Evolutionary conservation across 2,888 invertebrate genomes (phyloP), one percentile per base, ranked within the genome.

Genomic region (Torymus texanus): DNA sequence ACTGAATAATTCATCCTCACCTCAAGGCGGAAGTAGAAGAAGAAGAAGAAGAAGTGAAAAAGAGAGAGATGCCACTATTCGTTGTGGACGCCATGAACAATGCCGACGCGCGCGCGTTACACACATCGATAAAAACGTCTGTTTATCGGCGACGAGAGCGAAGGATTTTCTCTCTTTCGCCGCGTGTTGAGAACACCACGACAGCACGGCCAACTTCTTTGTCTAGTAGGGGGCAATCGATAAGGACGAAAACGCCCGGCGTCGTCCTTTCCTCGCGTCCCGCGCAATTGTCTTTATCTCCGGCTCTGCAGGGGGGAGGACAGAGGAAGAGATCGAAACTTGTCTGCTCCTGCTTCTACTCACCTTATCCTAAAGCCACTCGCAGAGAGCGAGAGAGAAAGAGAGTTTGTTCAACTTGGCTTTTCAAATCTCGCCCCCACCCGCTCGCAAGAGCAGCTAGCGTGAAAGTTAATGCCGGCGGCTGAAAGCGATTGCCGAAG

Each of bases 351-450:
- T 24, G 66, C 78, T 86, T 84, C 85, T 83, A 83, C 85, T 85
- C 84, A 83, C 88, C 87, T 87, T 88, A 88, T 88, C 88, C 86
- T 85, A 85, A 84, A 84, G 84, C 84, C 87, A 88, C 87, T 88
- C 87, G 82, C 84, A 41, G 8, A 41, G 41, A 41, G 41, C 29
- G 29, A 29, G 24, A 24, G 24, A 1, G 16, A n/a, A n/a, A 53
- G 78, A 76, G 83, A 86, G 84, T 86, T 85, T 83, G 80, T 80
- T 82, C 83, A 87, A 88, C 86, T 87, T 87, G 81, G 83, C 79
- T 87, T 88, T 87, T 88, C 88, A 85, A 87, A 87, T 87, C 87
- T 87, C 80, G 74, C 81, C 68, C 53, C 16, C 21, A 24, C 50
- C 8, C 53, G 53, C 18, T 16, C 18, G 13, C 5, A 50, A 59